Base-by-base conservation (phyloP, 2,797 vertebrate species). In the Psittacula echo region DNA sequence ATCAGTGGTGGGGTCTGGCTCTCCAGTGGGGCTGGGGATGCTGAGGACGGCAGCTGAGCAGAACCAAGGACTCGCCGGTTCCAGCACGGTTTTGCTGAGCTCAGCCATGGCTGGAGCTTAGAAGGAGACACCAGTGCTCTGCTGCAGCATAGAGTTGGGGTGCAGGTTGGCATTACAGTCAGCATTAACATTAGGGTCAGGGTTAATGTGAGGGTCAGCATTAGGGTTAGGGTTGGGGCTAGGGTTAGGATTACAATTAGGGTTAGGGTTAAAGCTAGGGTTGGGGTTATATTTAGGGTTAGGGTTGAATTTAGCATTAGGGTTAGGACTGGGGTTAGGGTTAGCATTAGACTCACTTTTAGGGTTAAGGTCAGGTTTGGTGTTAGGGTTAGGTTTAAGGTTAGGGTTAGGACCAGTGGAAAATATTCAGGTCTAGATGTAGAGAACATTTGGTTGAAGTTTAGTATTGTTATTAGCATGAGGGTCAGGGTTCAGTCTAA, bases 51-150 rank as follows among this genome's bases (percentile, higher is more conserved):
- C 29, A 93, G 78, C 58, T 17, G 1, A 1, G 62, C 44, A 47
- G 37, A 13, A 19, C 56, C 9, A 1, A 0, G 0, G 39, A 6
- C 29, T 74, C 8, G 1, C 29, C 3, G 0, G 20, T 65, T 34
- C 45, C 0, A 0, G 17, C 76, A 23, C 2, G 3, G 66, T 23
- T 77, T 39, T 54, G 10, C 27, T 68, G 62, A 75, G 41, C 42
- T 73, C 54, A 85, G 60, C 37, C n/a, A 6, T 3, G 0, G 15
- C 17, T 66, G 70, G 48, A 77, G 23, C 13, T 77, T 54, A 26
- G 29, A 44, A 11, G 22, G 37, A 44, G 17, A 13, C 3, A 37
- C 22, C 45, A 45, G 29, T 22, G 45, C 9, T 50, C 61, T 27
- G 3, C 32, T 39, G 26, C 48, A 82, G 53, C 16, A 51, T 20